Evolutionary conservation across 2,888 invertebrate genomes (phyloP), one percentile per base, ranked within the genome.

Genomic region (Nemotelus nigrinus): DNA sequence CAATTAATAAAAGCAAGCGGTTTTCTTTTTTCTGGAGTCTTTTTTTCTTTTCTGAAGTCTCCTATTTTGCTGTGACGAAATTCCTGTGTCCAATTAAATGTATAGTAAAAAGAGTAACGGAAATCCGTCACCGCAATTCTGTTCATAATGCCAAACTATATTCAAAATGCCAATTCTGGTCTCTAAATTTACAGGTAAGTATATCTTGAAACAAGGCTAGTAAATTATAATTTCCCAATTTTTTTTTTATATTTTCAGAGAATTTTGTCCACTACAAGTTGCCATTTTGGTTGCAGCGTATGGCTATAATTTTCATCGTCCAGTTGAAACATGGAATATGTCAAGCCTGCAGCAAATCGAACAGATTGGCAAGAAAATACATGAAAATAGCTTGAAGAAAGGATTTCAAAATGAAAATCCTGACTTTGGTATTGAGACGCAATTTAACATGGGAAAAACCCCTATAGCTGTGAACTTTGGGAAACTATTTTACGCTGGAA

Each of bases 281-380:
- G 86, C 85, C 3, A 82, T 83, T 25, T 78, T 86, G 2, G 85
- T 82, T 65, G 45, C 83, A 3, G 87, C 86, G 2, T 86, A 83
- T 74, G 83, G 85, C 4, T 84, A 85, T 67, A 83, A 84, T 6
- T 87, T 85, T 64, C 81, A 82, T 1, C 79, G 83, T 70, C 85
- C 84, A 78, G 83, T 85, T 0, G 84, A 85, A 76, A 84, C 84
- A 79, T 86, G 86, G 86, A 84, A 81, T 0, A 82, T 81, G 0
- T 80, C 80, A 10, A 83, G 82, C 4, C 82, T 87, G 80, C 84
- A 86, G 60, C 78, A 81, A 0, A 84, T 87, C 7, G 76, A 86
- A 0, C 79, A 81, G 7, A 81, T 82, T 2, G 86, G 83, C 3
- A 79, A 82, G 67, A 55, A 55, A 5, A n/a, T 78, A 3, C 53